A percentile compares a stretch with the other conserved stretches of the same genome.
phyloP scores from a whole-genome alignment of 2,888 invertebrate genomes.

The Ophioninae sp. region DNA sequence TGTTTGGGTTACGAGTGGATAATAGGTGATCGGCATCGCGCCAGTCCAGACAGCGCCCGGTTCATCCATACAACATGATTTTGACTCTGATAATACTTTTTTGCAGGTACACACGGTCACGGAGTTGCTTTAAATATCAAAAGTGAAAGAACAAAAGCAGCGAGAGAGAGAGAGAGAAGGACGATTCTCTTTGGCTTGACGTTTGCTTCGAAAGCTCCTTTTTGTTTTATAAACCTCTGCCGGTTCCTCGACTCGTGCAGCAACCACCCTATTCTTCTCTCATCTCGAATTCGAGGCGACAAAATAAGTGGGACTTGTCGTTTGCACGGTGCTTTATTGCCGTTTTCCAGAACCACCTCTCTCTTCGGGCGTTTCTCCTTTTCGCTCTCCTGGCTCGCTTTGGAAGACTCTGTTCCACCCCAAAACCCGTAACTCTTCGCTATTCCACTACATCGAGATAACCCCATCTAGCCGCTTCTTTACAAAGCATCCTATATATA shows the following conservation, averaged over 20 bases:
- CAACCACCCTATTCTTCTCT: conserved; percentile 53
- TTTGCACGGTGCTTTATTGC: conserved; percentile 63
- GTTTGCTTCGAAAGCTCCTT: conserved; percentile 51
- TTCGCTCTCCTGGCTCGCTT: conserved; percentile 3
- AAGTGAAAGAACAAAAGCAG: conserved; percentile 13
- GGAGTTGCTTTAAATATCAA: background rate
- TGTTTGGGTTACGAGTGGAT: too few species aligned
- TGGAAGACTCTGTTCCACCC: background rate
- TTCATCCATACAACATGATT: background rate
- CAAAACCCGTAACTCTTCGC: conserved; percentile 14
- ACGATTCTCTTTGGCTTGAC: conserved; percentile 50
- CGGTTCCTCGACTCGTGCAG: conserved; percentile 29
- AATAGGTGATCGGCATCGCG: too few species aligned
- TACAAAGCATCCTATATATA: conserved; percentile 30
- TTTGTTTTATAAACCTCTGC: conserved; percentile 47
- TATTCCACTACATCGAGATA: conserved; percentile 58
- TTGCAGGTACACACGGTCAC: background rate
- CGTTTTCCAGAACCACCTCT: conserved; percentile 43
- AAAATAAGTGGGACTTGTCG: conserved; percentile 63
- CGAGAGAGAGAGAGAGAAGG: conserved; percentile 15
- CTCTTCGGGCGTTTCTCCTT: conserved; percentile 2
- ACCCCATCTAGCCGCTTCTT: conserved; percentile 55
- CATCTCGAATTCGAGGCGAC: conserved; percentile 63
- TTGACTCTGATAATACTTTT: background rate
- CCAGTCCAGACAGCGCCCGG: too few species aligned